phyloP scores from a whole-genome alignment of 35 echinoderm and acorn worm genomes.

The Nesometra sesokonis region DNA sequence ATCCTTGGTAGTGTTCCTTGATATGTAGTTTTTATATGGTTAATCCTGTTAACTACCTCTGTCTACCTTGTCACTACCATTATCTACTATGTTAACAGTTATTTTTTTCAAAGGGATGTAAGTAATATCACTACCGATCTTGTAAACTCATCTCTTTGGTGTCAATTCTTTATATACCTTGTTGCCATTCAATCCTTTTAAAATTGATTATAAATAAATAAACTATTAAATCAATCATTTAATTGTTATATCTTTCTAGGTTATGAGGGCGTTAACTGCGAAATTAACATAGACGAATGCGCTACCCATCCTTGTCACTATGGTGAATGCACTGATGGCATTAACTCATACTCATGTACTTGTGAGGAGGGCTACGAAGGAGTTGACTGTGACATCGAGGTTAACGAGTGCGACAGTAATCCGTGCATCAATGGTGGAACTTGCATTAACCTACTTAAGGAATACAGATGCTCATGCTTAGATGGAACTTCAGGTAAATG shows the following conservation, averaged over 20 bases:
- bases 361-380: slow-evolving; percentile 34
- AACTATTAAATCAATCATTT: neutral
- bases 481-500: neutral
- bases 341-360: slow-evolving; percentile 15
- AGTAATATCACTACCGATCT: too few relatives aligned
- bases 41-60: too few relatives aligned
- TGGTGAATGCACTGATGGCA: slow-evolving; percentile 22
- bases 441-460: slow-evolving; percentile 12
- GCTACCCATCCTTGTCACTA: slow-evolving; percentile 34
- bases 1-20: too few relatives aligned
- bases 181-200: too few relatives aligned
- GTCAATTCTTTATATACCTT: too few relatives aligned
- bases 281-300: slow-evolving; percentile 43
- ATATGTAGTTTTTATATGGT: too few relatives aligned
- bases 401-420: slow-evolving; percentile 36
- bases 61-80: too few relatives aligned
- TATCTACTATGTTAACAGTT: too few relatives aligned
- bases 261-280: slow-evolving; percentile 28
- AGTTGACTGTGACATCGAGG: slow-evolving; percentile 29
- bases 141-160: too few relatives aligned
- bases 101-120: too few relatives aligned
- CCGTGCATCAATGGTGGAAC: slow-evolving; percentile 53
- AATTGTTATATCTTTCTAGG: neutral
- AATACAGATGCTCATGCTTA: neutral
- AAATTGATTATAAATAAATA: too few relatives aligned